Conservation (phyloP, 2,797 vertebrate genomes). For the Molossus alvarezi region DNA sequence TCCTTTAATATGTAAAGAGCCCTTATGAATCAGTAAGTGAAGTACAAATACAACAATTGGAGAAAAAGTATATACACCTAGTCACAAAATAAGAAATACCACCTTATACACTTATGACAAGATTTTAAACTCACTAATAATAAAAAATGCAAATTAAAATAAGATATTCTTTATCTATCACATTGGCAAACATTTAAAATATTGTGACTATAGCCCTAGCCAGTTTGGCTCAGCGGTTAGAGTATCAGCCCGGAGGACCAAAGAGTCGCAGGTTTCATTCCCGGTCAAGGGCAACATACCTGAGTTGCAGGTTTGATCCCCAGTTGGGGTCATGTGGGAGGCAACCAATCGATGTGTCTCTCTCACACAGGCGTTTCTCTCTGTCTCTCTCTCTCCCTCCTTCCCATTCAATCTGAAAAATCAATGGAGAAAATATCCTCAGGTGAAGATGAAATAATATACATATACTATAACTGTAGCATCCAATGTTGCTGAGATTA, state of each 20-base stretch:
- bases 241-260: too few species aligned
- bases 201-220: not conserved
- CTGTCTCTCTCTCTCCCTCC: too few species aligned
- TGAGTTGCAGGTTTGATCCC: too few species aligned
- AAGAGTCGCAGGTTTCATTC: too few species aligned
- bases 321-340: too few species aligned
- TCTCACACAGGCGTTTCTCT: too few species aligned
- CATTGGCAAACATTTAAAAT: constrained; percentile 28
- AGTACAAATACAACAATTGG: not conserved
- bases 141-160: constrained; percentile 50
- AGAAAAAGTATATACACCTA: not conserved
- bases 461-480: not conserved
- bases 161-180: not conserved
- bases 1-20: constrained; percentile 46
- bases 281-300: too few species aligned
- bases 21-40: not conserved
- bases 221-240: too few species aligned
- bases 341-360: too few species aligned
- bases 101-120: constrained; percentile 5
- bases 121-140: constrained; percentile 44
- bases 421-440: too few species aligned
- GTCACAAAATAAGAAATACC: constrained; percentile 52
- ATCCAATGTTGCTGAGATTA: not conserved
- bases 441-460: too few species aligned
- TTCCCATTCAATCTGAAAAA: too few species aligned